phyloP scores from a whole-genome alignment of 2,113 vertebrate species.

The Entelurus aequoreus region DNA sequence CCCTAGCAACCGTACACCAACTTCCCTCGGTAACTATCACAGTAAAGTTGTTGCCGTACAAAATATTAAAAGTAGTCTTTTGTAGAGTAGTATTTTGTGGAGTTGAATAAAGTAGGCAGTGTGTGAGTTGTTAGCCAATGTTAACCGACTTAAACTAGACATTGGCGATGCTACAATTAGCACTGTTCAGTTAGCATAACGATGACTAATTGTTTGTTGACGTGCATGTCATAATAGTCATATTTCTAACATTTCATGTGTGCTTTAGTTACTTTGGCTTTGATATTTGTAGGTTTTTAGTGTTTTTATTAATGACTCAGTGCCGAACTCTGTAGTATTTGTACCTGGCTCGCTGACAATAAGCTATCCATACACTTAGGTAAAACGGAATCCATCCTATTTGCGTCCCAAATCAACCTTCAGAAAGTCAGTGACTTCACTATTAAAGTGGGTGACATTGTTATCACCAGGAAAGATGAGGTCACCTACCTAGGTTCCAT shows the following conservation, averaged over 20 bases:
- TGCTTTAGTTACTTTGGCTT: neutral
- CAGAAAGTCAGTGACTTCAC: too few relatives aligned
- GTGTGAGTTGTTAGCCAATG: neutral
- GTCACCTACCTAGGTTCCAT: too few relatives aligned
- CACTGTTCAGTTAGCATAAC: conserved; percentile 12
- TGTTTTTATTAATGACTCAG: neutral
- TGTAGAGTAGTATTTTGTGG: neutral
- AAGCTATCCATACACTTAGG: too few relatives aligned
- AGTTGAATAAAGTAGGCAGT: neutral
- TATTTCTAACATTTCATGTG: neutral
- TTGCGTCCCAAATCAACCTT: too few relatives aligned
- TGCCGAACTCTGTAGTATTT: too few relatives aligned
- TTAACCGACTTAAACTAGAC: neutral
- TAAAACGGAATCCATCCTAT: too few relatives aligned
- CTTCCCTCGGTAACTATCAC: conserved; percentile 22
- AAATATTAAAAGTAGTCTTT: neutral
- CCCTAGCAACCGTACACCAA: conserved; percentile 54
- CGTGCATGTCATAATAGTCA: neutral
- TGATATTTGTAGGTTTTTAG: neutral
- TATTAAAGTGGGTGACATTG: too few relatives aligned
- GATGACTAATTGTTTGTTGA: neutral
- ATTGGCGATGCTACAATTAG: neutral
- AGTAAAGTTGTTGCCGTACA: neutral
- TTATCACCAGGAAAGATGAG: too few relatives aligned
- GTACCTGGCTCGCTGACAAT: too few relatives aligned